Conservation (phyloP, 92 coral and sea anemone species). For the Virgularia gustaviana region DNA sequence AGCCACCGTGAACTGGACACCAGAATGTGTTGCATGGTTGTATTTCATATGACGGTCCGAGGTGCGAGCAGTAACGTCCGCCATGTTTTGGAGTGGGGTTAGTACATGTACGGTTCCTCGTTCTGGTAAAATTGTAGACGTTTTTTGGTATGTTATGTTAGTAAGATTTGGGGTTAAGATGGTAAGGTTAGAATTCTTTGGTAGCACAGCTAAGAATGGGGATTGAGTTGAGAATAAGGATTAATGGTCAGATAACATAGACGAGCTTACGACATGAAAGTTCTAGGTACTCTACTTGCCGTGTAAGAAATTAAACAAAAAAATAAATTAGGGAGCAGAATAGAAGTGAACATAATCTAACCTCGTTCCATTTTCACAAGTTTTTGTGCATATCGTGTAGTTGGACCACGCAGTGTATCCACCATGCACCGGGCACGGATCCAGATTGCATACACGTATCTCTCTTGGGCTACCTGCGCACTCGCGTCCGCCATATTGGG, state of each 20-base stretch:
- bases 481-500: constrained; percentile 59
- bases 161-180: too few relatives aligned
- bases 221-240: too few relatives aligned
- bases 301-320: too few relatives aligned
- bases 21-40: constrained; percentile 45
- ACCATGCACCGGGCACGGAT: constrained; percentile 64
- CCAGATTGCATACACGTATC: constrained; percentile 45
- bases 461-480: constrained; percentile 54
- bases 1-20: constrained; percentile 65
- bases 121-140: constrained; percentile 21
- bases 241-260: too few relatives aligned
- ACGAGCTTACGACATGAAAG: too few relatives aligned
- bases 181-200: too few relatives aligned
- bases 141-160: too few relatives aligned
- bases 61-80: constrained; percentile 52
- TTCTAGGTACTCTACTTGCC: too few relatives aligned
- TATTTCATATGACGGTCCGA: constrained; percentile 45
- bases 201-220: too few relatives aligned
- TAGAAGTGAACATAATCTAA: too few relatives aligned
- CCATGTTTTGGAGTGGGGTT: constrained; percentile 56
- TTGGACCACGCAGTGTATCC: constrained; percentile 62
- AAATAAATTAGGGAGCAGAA: too few relatives aligned
- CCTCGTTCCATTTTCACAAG: constrained; percentile 66
- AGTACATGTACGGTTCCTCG: constrained; percentile 48
- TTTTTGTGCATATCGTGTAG: constrained; percentile 50